phyloP scores from a whole-genome alignment of 1,140 invertebrate species.

The Drosophila erecta region DNA sequence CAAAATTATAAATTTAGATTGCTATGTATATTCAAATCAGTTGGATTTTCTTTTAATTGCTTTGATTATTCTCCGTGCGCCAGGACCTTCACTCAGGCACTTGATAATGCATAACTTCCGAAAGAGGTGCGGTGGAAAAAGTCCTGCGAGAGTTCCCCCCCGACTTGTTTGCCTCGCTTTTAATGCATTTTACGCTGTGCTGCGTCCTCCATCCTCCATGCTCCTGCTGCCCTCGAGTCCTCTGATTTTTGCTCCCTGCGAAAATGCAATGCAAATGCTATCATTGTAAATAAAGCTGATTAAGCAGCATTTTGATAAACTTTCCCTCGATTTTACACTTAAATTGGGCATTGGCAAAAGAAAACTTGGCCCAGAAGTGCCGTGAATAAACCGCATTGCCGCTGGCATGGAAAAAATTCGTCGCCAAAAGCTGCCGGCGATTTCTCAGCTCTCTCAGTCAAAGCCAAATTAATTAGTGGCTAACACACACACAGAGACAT shows the following conservation, averaged over 20 bases:
- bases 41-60: not conserved
- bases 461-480: conserved; percentile 72
- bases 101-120: conserved; percentile 78
- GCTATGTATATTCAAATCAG: too few relatives aligned
- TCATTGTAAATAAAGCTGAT: conserved; percentile 77
- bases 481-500: conserved; percentile 9
- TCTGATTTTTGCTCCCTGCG: conserved; percentile 38
- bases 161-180: conserved; percentile 72
- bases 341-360: conserved; percentile 1
- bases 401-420: conserved; percentile 29
- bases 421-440: conserved; percentile 44
- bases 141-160: conserved; percentile 31
- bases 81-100: conserved; percentile 55
- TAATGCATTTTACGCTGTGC: conserved; percentile 76
- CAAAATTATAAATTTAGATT: too few relatives aligned
- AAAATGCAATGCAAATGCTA: conserved; percentile 69
- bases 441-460: conserved; percentile 55
- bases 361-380: conserved; percentile 7
- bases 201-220: conserved; percentile 19
- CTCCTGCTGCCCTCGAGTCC: not conserved
- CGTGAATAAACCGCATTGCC: conserved; percentile 54
- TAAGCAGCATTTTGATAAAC: conserved; percentile 64
- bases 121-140: conserved; percentile 35
- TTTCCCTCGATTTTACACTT: conserved; percentile 42
- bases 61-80: not conserved